Base-by-base conservation (phyloP, 2,113 vertebrate species). In the Hiodon tergisus region DNA sequence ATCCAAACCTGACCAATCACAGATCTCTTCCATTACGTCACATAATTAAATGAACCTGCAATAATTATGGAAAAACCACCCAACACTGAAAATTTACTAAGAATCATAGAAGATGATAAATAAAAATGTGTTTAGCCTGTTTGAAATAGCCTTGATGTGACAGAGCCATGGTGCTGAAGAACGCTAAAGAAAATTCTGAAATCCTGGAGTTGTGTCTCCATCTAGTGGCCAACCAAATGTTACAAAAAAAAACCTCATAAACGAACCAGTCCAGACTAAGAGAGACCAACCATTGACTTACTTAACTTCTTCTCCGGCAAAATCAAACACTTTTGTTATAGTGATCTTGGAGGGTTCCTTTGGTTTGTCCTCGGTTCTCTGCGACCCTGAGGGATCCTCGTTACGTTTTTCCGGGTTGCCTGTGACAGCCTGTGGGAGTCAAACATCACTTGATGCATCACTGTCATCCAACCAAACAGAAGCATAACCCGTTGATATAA, bases 271-370 rank as follows among this genome's bases (percentile, higher is more conserved):
- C n/a, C 57, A 61, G 47, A n/a, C 6, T 11, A 71, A 6, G 4
- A 7, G 58, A 13, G 4, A 47, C n/a, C 52, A 7, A 59, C 14
- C 3, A n/a, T n/a, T 65, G 9, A 81, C 92, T 88, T 86, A 99
- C 97, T 93, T 88, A 67, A 99, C 90, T 82, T 97, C 94, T 84
- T 98, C 95, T 77, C 95, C 95, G 58, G 96, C 95, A n/a, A 98
- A 98, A 85, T 98, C 96, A 50, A 95, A 98, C 6, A 96, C 93
- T 85, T 95, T 93, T 47, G 95, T 97, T 82, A 98, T 96, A 61
- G 91, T 95, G 80, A 97, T 86, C 86, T 89, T 97, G 78, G 91
- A 85, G 4, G 89, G 69, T 71, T 89, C 88, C 83, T 90, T 81
- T 14, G 86, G 77, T 80, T 92, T 93, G 0, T 85, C 59, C 61